A percentile compares a stretch with the other conserved stretches of the same genome.
Evolutionary conservation across 35 echinoderm and acorn worm species (phyloP).

Genomic region (Lytechinus variegatus): DNA sequence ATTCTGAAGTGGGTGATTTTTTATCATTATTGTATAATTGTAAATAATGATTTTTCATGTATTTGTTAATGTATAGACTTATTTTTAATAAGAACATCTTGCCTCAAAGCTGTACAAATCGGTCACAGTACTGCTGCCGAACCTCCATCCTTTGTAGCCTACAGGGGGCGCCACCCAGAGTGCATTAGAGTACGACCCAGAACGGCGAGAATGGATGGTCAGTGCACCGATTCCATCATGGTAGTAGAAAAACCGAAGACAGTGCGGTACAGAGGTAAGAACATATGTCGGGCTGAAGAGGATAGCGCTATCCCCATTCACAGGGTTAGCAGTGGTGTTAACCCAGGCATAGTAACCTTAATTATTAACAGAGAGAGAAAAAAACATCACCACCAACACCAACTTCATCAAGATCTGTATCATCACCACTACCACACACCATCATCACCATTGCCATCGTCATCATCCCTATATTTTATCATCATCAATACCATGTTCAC

Average conservation of each 20-base stretch:
- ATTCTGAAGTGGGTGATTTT: too few species aligned
- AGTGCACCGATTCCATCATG: not conserved
- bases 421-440: too few species aligned
- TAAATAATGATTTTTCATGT: too few species aligned
- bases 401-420: too few species aligned
- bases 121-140: not conserved
- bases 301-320: not conserved
- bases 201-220: not conserved
- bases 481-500: too few species aligned
- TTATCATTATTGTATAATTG: too few species aligned
- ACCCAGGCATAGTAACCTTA: constrained; percentile 31
- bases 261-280: constrained; percentile 9
- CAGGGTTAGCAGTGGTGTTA: not conserved
- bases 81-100: not conserved
- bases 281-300: constrained; percentile 26
- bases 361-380: too few species aligned
- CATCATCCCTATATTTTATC: too few species aligned
- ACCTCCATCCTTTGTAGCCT: not conserved
- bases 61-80: too few species aligned
- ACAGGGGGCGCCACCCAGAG: constrained; percentile 18
- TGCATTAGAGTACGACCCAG: constrained; percentile 11
- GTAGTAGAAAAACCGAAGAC: constrained; percentile 42
- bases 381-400: too few species aligned
- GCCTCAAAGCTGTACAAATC: not conserved
- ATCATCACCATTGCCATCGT: not conserved